Base-by-base conservation (phyloP, 2,113 vertebrate species). In the Ammodramus savannarum region DNA sequence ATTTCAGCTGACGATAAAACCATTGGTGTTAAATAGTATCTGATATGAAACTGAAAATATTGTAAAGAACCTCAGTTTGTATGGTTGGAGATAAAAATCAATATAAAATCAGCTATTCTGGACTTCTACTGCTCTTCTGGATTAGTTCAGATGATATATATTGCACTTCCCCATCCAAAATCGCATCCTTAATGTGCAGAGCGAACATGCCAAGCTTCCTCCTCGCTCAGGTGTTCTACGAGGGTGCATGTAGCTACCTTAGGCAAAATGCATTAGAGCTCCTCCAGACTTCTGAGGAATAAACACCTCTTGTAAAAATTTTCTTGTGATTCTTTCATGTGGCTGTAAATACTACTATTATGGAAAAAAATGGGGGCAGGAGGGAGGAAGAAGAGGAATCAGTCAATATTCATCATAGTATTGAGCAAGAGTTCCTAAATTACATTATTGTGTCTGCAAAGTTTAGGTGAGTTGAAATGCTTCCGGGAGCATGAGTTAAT, bases 401-500 rank as follows among this genome's bases (percentile, higher is more conserved):
- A 85, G 91, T 61, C 67, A 68, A 83, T 91, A 87, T 73, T 92
- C 89, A 93, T 87, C 31, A 41, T 58, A 85, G 6, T 16, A 41
- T 17, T 71, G 39, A 91, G 55, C 65, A 92, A 88, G 67, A 94
- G 83, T 82, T 80, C 77, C 58, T 77, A 62, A 85, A 81, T 90
- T 74, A 44, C 72, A 41, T 95, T 85, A 67, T 26, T 6, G 1
- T 41, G 7, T 59, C 65, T 80, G 57, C 19, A 76, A 87, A 91
- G 46, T 76, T 72, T 86, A 66, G 78, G 65, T 34, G 54, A 68
- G 49, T 20, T n/a, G 4, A 89, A 93, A 93, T 76, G 72, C 81
- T 93, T 95, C 81, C 23, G 11, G 75, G 57, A 95, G 65, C 48
- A 17, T 8, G 65, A 93, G 69, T 61, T 93, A 93, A 87, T 74